A percentile compares a stretch with the other conserved stretches of the same genome.
Evolutionary conservation across 2,797 vertebrate species (phyloP).

Genomic region (Siniperca scherzeri): DNA sequence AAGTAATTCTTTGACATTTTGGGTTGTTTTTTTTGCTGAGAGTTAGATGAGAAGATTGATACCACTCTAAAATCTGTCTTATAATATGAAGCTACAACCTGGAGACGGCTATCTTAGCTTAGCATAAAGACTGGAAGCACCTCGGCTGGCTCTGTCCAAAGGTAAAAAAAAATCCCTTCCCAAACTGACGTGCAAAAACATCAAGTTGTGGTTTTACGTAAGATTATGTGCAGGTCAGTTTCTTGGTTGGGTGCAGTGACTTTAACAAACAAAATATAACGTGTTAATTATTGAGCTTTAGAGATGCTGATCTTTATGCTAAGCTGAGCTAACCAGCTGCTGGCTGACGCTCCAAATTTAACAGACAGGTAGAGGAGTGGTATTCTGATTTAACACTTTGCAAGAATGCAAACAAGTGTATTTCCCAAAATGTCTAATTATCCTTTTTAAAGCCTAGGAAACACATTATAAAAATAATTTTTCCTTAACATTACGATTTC

Average conservation of each 20-base stretch:
- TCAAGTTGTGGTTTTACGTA: not conserved
- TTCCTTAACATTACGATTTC: not conserved
- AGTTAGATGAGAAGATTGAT: not conserved
- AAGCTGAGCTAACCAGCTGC: not conserved
- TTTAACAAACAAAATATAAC: not conserved
- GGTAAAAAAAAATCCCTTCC: not conserved
- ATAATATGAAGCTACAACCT: no score
- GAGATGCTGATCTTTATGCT: not conserved
- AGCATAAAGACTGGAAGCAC: not conserved
- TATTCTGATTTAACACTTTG: no score
- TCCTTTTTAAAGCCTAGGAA: no score
- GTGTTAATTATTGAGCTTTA: not conserved
- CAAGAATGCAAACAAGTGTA: not conserved
- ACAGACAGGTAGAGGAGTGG: no score
- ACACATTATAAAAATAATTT: no score
- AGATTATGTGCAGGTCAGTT: not conserved
- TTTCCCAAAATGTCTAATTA: not conserved
- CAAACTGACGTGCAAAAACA: not conserved
- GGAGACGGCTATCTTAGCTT: not conserved
- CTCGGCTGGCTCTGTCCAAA: no score
- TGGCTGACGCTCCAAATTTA: no score
- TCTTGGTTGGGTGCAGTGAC: not conserved
- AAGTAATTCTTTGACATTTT: not conserved
- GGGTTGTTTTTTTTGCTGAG: not conserved
- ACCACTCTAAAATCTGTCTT: no score